Base-by-base conservation (phyloP, 2,888 invertebrate genomes). In the Dryomyza anilis region DNA sequence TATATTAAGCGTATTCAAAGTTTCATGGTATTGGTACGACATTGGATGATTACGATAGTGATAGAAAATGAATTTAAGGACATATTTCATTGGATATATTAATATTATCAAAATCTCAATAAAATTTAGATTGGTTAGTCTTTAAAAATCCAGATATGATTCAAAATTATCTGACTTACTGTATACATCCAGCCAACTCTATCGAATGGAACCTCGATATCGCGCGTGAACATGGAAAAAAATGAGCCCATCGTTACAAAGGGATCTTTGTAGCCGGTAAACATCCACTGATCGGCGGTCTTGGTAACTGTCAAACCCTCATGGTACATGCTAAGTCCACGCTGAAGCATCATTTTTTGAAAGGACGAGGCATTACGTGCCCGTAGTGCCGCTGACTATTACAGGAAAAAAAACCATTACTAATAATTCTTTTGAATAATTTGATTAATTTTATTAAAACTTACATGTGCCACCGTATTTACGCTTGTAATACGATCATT, bases 131-230 rank as follows among this genome's bases (percentile, higher is more conserved):
- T n/a, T n/a, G n/a, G n/a, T n/a, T n/a, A n/a, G n/a, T n/a, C n/a
- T n/a, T n/a, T n/a, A n/a, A 55, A 21, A n/a, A 29, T 30, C 21
- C 3, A 29, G 3, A n/a, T 8, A 30, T 30, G 7, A 30, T 27
- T 50, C 21, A 16, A 1, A 25, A 19, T 3, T 19, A 25, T 12
- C 88, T 91, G 89, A 61, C 71, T 71, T 81, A 88, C 88, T 78
- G 80, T 84, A 74, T 93, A 94, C 81, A 95, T 93, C 88, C 93
- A 91, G 14, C 92, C 96, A 76, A 96, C 91, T 71, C 87, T 88
- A 77, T 94, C 93, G 67, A 87, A 88, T 0, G 87, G 87, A 0
- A 88, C 86, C 0, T 85, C 85, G 0, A 85, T 82, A 81, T 85
- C 73, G 19, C 64, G 69, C 0, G 83, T 81, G 23, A 86, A 83